Percentiles rank a stretch among this genome's conserved stretches.
phyloP scores from a whole-genome alignment of 2,113 vertebrate genomes.

The Microcebus jonahi region DNA sequence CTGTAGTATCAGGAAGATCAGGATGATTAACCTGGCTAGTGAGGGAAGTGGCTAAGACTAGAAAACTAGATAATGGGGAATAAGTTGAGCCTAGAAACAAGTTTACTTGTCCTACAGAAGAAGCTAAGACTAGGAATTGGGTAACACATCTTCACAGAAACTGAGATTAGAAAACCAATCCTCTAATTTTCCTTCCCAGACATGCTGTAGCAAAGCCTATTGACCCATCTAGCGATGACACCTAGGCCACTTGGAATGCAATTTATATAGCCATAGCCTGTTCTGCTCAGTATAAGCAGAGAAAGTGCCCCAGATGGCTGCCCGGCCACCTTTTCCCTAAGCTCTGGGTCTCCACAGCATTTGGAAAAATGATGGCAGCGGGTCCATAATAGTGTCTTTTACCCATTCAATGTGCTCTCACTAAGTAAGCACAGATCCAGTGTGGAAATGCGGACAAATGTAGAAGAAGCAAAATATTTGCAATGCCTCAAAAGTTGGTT shows the following conservation, averaged over 20 bases:
- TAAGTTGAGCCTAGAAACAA: neutral
- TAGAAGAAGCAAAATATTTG: neutral
- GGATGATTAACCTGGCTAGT: conserved; percentile 1
- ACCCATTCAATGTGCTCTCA: neutral
- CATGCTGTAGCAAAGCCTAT: neutral
- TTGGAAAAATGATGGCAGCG: neutral
- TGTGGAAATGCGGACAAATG: neutral
- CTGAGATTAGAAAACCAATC: neutral
- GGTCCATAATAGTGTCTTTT: neutral
- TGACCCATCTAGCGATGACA: neutral
- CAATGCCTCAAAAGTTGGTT: neutral
- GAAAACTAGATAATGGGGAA: conserved; percentile 21
- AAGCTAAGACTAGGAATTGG: neutral
- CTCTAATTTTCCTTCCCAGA: neutral
- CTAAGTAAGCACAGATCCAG: neutral
- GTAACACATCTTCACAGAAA: neutral
- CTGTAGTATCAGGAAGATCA: neutral
- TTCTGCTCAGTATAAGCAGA: neutral
- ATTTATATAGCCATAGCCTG: neutral
- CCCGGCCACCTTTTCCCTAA: neutral
- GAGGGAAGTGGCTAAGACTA: neutral
- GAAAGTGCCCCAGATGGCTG: neutral
- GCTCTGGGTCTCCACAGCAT: neutral
- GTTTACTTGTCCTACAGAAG: neutral
- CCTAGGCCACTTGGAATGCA: neutral